Base-by-base conservation (phyloP, 2,797 vertebrate species). In the Muscicapa comitata region DNA sequence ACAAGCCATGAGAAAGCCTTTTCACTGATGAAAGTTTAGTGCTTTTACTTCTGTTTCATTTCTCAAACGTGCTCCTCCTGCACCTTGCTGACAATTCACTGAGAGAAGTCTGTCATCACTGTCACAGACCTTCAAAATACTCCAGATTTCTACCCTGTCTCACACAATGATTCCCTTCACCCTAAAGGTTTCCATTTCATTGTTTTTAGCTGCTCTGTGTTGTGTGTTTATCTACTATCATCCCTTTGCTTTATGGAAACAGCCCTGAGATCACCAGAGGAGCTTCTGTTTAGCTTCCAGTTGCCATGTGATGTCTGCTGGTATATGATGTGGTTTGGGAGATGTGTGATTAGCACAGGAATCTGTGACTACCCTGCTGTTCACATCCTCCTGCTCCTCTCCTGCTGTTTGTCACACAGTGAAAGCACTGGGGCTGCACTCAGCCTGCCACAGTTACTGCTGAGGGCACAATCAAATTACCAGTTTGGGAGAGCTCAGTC, bases 351-450 rank as follows among this genome's bases (percentile, higher is more conserved):
- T 2, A 47, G 85, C 20, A 33, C 45, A 71, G 48, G 57, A 79
- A 40, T 59, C 55, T 47, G 51, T 47, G 47, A 47, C 62, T 70
- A 18, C 31, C 28, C 17, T 31, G 51, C 37, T 0, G 0, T 7
- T 38, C 3, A 0, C 18, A 4, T 62, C 45, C 53, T 73, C 48
- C 48, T 24, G 3, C 74, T 53, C 7, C 5, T 55, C 55, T 82
- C 53, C 53, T 23, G 3, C 74, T 53, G 9, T 6, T 7, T 66
- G 42, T 15, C 28, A 5, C 0, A 0, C 16, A 40, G 5, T 9
- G 57, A 24, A 43, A 50, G 18, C 3, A 0, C 23, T 62, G 71
- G 43, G 65, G 42, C 54, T 93, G 58, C 38, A 5, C 53, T 65
- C 75, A 74, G 61, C 50, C 75, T 58, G 61, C 78, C 43, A 8